A percentile compares a stretch with the other conserved stretches of the same genome.
Conservation (phyloP, 2,113 vertebrate genomes). For the human (Homo sapiens) region DNA sequence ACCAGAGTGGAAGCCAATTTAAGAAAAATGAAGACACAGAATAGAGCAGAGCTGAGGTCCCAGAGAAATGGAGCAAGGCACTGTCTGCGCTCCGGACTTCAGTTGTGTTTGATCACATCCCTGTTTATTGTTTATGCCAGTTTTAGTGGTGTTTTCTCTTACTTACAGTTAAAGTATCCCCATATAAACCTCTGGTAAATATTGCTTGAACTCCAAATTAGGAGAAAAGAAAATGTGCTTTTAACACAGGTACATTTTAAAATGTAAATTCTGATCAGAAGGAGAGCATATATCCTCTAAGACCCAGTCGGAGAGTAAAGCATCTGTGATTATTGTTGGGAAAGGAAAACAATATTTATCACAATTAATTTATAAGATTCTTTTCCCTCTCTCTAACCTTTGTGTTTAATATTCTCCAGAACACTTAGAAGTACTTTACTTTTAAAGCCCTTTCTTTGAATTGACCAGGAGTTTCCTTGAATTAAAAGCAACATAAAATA, state of each 20-base stretch:
- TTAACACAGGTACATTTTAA: not conserved
- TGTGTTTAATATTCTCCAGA: not conserved
- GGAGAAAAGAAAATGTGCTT: not conserved
- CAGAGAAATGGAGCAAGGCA: not conserved
- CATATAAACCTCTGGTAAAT: not conserved
- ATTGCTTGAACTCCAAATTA: not conserved
- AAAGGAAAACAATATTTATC: not conserved
- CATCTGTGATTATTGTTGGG: not conserved
- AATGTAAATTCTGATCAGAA: not conserved
- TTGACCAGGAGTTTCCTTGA: not conserved
- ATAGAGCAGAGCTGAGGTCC: not conserved
- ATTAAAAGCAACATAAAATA: constrained; percentile 30
- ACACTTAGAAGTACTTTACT: not conserved
- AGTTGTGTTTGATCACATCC: not conserved
- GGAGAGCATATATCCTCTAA: not conserved
- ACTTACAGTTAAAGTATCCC: not conserved
- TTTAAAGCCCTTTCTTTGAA: constrained; percentile 41
- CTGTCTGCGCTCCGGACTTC: not conserved
- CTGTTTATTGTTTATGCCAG: not conserved
- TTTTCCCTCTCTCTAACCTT: not conserved
- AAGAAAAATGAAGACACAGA: not conserved
- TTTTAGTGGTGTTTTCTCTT: not conserved
- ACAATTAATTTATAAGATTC: not conserved
- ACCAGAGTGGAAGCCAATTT: not conserved
- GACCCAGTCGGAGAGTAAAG: not conserved